A percentile compares a stretch with the other conserved stretches of the same genome.
These are phyloP conservation scores for Xestia ashworthii DNA, from an alignment of 2,888 invertebrate genomes.

Conservation along the genomic window DNA sequence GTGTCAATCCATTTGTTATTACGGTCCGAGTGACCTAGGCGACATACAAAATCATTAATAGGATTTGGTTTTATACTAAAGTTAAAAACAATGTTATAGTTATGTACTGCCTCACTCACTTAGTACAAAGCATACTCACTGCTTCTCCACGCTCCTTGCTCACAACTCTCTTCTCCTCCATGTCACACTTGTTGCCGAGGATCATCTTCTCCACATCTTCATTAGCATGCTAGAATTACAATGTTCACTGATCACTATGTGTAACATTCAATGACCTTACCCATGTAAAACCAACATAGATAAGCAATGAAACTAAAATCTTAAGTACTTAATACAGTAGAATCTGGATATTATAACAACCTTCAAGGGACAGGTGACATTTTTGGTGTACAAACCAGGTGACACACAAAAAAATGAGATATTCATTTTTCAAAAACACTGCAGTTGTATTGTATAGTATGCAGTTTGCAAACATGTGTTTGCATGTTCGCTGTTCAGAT, in stretches of 20 bases:
- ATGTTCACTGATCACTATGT: conserved; percentile 17
- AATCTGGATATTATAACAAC: conserved; percentile 5
- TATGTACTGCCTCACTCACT: not conserved
- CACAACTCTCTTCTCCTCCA: conserved; percentile 98
- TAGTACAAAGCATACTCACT: conserved; percentile 90
- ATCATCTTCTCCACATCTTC: conserved; percentile 99
- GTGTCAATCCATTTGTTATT: not conserved
- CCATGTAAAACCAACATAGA: not conserved
- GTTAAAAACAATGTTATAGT: not conserved
- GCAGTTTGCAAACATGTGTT: too few relatives aligned
- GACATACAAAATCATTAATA: not conserved
- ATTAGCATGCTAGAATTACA: conserved; percentile 95
- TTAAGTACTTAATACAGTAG: not conserved
- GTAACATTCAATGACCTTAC: not conserved
- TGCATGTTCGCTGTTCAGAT: too few relatives aligned
- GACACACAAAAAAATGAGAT: not conserved
- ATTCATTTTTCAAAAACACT: too few relatives aligned
- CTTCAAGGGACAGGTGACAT: conserved; percentile 10
- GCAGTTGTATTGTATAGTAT: too few relatives aligned
- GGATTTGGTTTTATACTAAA: not conserved
- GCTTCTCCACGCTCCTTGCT: conserved; percentile 98
- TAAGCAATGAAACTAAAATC: not conserved
- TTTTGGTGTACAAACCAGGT: conserved; percentile 1
- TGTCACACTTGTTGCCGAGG: conserved; percentile 99
- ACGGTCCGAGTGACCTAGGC: not conserved